Conservation (phyloP, 2,113 vertebrate species). For the Falco punctatus region DNA sequence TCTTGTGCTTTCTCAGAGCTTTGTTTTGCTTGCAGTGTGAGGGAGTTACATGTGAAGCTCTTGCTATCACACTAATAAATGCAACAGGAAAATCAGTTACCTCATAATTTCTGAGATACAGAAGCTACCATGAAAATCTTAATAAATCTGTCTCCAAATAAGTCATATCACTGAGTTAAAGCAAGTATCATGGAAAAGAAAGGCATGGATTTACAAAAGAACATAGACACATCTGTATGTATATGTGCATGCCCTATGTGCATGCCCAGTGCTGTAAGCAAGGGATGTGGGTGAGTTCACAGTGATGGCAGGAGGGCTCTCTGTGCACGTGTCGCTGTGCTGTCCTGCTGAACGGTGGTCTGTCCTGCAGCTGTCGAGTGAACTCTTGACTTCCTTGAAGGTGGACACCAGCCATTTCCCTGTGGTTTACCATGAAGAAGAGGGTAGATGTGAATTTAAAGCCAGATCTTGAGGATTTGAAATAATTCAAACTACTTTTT, state of each 20-base stretch:
- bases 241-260: too few relatives aligned
- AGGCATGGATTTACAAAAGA: background rate
- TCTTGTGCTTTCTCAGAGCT: constrained; percentile 36
- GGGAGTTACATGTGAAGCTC: background rate
- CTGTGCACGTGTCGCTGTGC: fast-evolving
- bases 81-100: background rate
- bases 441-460: background rate
- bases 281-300: background rate
- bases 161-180: background rate
- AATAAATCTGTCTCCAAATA: background rate
- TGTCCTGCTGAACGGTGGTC: fast-evolving
- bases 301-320: background rate
- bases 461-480: background rate
- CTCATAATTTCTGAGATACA: background rate
- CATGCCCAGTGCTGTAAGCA: background rate
- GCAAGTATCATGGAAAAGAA: background rate
- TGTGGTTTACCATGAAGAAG: background rate
- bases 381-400: background rate
- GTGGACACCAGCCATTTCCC: background rate
- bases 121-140: background rate
- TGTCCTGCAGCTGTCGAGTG: background rate
- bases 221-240: fast-evolving
- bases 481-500: background rate
- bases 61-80: background rate
- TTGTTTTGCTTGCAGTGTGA: background rate